Evolutionary conservation across 2,113 vertebrate genomes (phyloP), one percentile per base, ranked within the genome.

Genomic region (Mesembrinibis cayennensis): DNA sequence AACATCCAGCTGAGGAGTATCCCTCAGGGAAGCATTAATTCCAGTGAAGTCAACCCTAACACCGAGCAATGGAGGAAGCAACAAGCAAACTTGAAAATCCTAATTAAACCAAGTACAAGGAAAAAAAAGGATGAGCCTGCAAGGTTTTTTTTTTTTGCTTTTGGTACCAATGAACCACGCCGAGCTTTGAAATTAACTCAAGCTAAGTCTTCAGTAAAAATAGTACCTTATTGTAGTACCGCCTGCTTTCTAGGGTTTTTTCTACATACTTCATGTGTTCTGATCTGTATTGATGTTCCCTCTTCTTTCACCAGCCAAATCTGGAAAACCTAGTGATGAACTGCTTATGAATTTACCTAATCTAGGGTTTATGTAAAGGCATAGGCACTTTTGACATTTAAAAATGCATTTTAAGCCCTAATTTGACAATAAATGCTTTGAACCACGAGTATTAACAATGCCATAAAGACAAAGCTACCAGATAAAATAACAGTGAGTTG

Each of bases 321-420:
- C 49, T 56, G 50, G 53, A 88, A 93, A 83, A 80, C 18, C n/a
- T 55, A 73, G 38, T 30, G 45, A 88, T 82, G 73, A 93, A 49
- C 49, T 78, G 32, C 58, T 66, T 87, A 90, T 4, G 63, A 83
- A 89, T 92, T 78, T 65, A 67, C 79, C 25, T 92, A 47, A 80
- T 71, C 47, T 26, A 74, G 21, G 34, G 50, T 86, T 95, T 69
- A 87, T 44, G 69, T 38, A 90, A 70, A 95, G 71, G 47, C 69
- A 72, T 4, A 78, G 45, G 53, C 49, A 86, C 38, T 78, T 90
- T 16, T 90, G 84, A 91, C 89, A 97, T 67, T 90, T 90, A 66
- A 93, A 95, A 97, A 91, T 77, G 58, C 14, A 70, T 87, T 91
- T 97, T 90, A 97, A 96, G 66, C 70, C 77, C 88, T 97, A 97